These are phyloP conservation scores for Platycercus adscitus DNA, from an alignment of 2,113 vertebrate species.

Conservation along the genomic window DNA sequence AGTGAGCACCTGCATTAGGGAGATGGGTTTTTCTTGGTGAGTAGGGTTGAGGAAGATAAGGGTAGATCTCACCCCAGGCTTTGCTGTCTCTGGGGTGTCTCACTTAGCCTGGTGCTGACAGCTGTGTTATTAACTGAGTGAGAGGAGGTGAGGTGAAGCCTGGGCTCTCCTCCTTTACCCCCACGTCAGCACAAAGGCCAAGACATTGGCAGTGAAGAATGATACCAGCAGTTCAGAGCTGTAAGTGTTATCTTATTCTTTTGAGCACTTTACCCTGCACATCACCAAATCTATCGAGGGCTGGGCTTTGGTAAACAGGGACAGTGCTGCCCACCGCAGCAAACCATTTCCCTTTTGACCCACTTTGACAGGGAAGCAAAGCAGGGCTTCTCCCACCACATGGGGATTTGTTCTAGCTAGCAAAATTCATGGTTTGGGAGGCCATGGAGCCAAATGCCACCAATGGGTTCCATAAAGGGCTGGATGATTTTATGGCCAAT, in stretches of 20 bases:
- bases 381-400: not conserved
- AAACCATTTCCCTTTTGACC: not conserved
- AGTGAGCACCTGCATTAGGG: not conserved
- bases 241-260: not conserved
- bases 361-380: not conserved
- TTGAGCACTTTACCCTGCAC: not conserved
- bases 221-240: not conserved
- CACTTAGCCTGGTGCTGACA: not conserved
- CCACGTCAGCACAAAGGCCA: not conserved
- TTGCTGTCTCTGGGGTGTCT: not conserved
- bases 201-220: not conserved
- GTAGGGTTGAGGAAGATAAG: not conserved
- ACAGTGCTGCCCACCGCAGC: not conserved
- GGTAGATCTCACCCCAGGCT: not conserved
- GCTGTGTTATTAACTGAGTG: not conserved
- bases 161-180: not conserved
- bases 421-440: not conserved
- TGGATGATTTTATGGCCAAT: constrained; percentile 57
- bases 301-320: not conserved
- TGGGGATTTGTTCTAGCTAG: not conserved
- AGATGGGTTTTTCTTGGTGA: not conserved
- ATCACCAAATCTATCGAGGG: not conserved
- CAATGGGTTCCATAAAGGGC: constrained; percentile 11
- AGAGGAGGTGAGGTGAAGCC: not conserved
- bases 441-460: constrained; percentile 41